Percentiles rank a stretch among this genome's conserved stretches.
These are phyloP conservation scores for Eupithecia subfuscata DNA, from an alignment of 2,888 invertebrate genomes.

Conservation along the genomic window DNA sequence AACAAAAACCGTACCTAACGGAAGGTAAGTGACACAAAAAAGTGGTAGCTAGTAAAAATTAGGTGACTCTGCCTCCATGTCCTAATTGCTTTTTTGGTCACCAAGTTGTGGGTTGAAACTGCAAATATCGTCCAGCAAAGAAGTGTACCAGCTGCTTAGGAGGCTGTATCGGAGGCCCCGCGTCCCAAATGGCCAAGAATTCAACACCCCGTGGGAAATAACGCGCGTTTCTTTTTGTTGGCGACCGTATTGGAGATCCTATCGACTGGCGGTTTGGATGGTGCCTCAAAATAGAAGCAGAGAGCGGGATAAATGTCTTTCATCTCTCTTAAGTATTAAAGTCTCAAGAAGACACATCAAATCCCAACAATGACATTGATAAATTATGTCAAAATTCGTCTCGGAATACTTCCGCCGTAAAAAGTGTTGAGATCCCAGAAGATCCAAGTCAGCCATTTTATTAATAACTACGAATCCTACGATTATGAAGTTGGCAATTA, in stretches of 20 bases:
- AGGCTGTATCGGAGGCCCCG: slow-evolving; percentile 20
- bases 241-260: slow-evolving; percentile 67
- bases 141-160: slow-evolving; percentile 15
- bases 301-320: background rate
- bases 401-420: too few species aligned
- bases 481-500: too few species aligned
- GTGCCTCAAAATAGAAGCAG: slow-evolving; percentile 17
- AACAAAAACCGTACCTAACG: too few species aligned
- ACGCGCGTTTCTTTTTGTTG: slow-evolving; percentile 72
- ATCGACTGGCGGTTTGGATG: slow-evolving; percentile 58
- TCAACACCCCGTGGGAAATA: slow-evolving; percentile 79
- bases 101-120: background rate
- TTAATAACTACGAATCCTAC: too few species aligned
- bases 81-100: too few species aligned
- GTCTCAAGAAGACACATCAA: background rate
- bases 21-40: too few species aligned
- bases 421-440: too few species aligned
- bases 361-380: too few species aligned
- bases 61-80: too few species aligned
- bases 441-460: too few species aligned
- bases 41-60: too few species aligned
- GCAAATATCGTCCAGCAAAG: background rate
- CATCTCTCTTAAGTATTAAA: background rate
- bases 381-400: too few species aligned
- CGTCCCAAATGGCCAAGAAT: slow-evolving; percentile 49